Evolutionary conservation across 2,113 vertebrate genomes (phyloP), one percentile per base, ranked within the genome.

Genomic region (Chascanopsetta lugubris): DNA sequence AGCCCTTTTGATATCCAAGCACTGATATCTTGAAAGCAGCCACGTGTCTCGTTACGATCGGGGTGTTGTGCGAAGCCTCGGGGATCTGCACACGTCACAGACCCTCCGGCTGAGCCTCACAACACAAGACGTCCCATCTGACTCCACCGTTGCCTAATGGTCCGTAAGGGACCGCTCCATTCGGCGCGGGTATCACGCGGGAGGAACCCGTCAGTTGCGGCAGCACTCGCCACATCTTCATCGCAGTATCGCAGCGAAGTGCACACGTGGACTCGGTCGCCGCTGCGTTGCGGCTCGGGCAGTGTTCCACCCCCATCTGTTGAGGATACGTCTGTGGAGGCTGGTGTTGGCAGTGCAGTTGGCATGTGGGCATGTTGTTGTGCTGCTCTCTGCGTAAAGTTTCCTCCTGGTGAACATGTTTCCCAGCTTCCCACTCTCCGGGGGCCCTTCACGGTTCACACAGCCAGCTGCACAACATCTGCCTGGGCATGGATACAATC

Each of bases 391-490:
- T n/a, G 59, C 66, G 25, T 57, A 45, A 70, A 64, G 65, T 70
- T 81, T 68, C 66, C 70, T 72, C 51, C 13, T 30, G 38, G 60
- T 42, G 61, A 54, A 58, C 27, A 21, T 38, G 45, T 60, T 80
- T 72, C 60, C 29, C 50, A 27, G 69, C 58, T 73, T 51, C 17
- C 13, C 5, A 3, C 69, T 68, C 59, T 79, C 80, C 5, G 68
- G 45, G 79, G 81, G 59, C 54, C 57, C 63, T 64, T 49, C 56
- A 43, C 55, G 27, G 75, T 79, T 70, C 77, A 71, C 67, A 58
- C 61, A 66, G 68, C 75, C 38, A 42, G 38, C 38, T 87, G 85
- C 49, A 20, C 62, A 50, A 38, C 71, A 55, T 78, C 83, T 84
- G 83, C 57, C 40, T 25, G 51, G 73, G 61, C 25, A 26, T 32